phyloP scores from a whole-genome alignment of 2,888 invertebrate species.

The Macrosiphum euphorbiae region DNA sequence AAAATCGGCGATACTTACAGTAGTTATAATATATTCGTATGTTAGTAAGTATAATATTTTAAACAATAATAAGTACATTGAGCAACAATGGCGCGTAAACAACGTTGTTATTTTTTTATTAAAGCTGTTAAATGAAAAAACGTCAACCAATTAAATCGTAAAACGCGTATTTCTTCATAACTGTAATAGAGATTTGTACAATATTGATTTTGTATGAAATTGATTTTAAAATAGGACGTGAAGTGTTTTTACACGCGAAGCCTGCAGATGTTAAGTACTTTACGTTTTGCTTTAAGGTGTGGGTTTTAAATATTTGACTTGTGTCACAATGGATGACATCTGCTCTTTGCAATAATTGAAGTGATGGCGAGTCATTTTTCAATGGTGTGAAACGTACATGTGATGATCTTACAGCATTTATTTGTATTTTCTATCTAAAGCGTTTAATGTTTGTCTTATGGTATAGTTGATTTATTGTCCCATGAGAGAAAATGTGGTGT shows the following conservation, averaged over 20 bases:
- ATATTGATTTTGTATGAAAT: background rate
- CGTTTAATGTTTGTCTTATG: background rate
- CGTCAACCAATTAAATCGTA: background rate
- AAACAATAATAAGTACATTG: slow-evolving; percentile 4
- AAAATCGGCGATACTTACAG: background rate
- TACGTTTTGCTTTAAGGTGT: background rate
- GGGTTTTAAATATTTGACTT: background rate
- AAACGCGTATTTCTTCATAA: background rate
- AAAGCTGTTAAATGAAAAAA: background rate
- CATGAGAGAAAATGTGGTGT: background rate
- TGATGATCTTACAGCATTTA: background rate
- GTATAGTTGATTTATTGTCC: background rate
- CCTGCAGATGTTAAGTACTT: background rate
- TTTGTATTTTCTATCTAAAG: background rate
- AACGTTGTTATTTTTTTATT: background rate
- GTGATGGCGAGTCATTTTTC: background rate
- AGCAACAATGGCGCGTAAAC: background rate
- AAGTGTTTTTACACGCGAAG: background rate
- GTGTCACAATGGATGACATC: slow-evolving; percentile 1
- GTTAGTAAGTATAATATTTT: background rate
- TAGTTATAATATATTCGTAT: background rate
- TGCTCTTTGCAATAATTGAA: background rate
- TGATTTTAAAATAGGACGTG: background rate
- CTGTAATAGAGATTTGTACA: background rate
- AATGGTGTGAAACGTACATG: background rate